Evolutionary conservation across 2,113 vertebrate species (phyloP).

Genomic region (Elephas maximus): DNA sequence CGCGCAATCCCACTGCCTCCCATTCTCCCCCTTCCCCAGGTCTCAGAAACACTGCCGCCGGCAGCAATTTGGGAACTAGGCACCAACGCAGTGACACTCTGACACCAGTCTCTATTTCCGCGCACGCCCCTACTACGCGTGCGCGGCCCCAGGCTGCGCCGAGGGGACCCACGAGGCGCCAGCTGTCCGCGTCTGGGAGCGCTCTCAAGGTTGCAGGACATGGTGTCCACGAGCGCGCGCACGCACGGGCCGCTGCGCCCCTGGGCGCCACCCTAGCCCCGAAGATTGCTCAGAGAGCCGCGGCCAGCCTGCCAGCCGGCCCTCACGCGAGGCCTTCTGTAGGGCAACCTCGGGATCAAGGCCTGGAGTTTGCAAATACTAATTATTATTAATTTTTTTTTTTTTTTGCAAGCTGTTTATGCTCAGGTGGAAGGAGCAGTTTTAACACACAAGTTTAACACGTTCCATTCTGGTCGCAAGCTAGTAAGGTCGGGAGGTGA

Average conservation of each 20-base stretch:
- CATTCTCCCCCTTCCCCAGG: too few species aligned
- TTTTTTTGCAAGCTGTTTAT: background rate
- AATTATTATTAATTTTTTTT: too few species aligned
- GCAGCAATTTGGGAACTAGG: fast-evolving
- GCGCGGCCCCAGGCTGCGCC: background rate
- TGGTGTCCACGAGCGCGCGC: background rate
- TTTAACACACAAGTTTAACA: conserved; percentile 19
- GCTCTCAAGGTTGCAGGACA: fast-evolving
- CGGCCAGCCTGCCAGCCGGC: fast-evolving
- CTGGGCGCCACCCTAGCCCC: background rate
- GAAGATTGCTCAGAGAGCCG: fast-evolving
- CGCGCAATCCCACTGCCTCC: background rate
- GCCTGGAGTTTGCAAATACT: background rate
- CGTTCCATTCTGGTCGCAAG: background rate
- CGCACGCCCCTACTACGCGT: background rate
- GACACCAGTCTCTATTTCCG: fast-evolving
- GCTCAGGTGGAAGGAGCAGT: background rate
- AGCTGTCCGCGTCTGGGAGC: background rate
- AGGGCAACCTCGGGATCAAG: fast-evolving
- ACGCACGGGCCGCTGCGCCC: background rate
- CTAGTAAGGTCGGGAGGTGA: conserved; percentile 1
- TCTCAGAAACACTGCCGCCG: fast-evolving
- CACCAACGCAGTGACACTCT: fast-evolving
- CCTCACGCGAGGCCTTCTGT: too few species aligned
- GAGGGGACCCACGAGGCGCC: background rate